Percentiles rank a stretch among this genome's conserved stretches.
phyloP scores from a whole-genome alignment of 2,113 vertebrate genomes.

The Mirza zaza region DNA sequence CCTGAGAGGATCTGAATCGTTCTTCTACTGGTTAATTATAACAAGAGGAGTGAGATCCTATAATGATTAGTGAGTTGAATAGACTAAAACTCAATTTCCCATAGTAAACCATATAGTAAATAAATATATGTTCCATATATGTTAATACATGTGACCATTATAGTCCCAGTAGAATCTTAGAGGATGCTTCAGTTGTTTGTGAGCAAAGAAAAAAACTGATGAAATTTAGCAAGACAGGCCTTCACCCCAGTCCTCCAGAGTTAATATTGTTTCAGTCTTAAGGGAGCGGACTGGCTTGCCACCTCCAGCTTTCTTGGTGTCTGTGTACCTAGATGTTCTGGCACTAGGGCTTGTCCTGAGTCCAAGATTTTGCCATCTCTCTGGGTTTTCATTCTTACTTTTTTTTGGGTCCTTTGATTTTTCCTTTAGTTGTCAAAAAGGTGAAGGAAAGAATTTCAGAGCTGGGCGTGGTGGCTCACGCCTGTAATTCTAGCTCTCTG shows the following conservation, averaged over 20 bases:
- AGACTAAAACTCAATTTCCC: not conserved
- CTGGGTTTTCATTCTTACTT: not conserved
- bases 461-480: too few species aligned
- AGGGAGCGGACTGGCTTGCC: fast-evolving
- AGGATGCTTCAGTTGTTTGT: not conserved
- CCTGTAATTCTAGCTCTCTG: too few species aligned
- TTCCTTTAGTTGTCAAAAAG: not conserved
- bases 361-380: not conserved
- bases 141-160: fast-evolving
- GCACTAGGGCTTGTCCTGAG: fast-evolving
- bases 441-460: not conserved
- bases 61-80: not conserved
- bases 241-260: fast-evolving
- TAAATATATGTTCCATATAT: not conserved
- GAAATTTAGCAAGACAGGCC: too few species aligned
- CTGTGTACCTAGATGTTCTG: fast-evolving
- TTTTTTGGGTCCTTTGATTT: not conserved
- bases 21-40: not conserved
- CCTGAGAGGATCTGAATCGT: not conserved
- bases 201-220: not conserved
- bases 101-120: fast-evolving
- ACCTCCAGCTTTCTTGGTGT: not conserved
- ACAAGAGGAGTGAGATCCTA: not conserved
- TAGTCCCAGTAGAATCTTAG: not conserved
- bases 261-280: fast-evolving